phyloP scores from a whole-genome alignment of 2,113 vertebrate species.

The Pristiophorus japonicus region DNA sequence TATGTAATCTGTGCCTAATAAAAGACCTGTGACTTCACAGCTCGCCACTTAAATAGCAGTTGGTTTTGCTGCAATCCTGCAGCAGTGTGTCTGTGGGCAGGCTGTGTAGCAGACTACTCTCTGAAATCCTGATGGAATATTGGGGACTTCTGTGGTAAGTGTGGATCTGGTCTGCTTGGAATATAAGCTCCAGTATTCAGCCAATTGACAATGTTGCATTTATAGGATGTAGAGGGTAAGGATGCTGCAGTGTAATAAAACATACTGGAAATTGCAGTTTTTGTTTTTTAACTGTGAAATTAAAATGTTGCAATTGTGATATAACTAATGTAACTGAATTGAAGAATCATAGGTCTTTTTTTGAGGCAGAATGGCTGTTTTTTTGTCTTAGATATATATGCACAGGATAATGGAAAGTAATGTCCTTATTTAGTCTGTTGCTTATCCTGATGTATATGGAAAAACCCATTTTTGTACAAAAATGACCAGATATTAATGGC shows the following conservation, averaged over 20 bases:
- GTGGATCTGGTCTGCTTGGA: background rate
- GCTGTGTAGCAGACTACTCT: background rate
- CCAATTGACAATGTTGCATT: constrained; percentile 13
- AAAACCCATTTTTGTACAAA: background rate
- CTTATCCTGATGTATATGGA: constrained; percentile 22
- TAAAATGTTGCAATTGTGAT: constrained; percentile 23
- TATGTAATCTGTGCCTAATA: constrained; percentile 24
- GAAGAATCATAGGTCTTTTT: constrained; percentile 8
- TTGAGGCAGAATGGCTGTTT: constrained; percentile 10
- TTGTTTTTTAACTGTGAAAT: background rate
- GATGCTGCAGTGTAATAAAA: background rate
- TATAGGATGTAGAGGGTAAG: background rate
- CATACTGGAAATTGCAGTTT: constrained; percentile 13
- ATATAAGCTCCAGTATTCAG: constrained; percentile 13
- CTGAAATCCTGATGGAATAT: constrained; percentile 9
- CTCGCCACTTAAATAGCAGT: background rate
- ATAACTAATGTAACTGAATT: constrained; percentile 33
- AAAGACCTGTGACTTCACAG: background rate
- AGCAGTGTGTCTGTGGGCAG: background rate
- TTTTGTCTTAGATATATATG: constrained; percentile 1
- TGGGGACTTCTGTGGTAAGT: background rate
- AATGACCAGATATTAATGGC: constrained; percentile 13
- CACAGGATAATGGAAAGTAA: constrained; percentile 28
- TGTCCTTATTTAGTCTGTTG: background rate
- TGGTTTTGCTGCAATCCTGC: background rate